These are phyloP conservation scores for Thaumatotibia leucotreta DNA, from an alignment of 1,140 invertebrate species.

Conservation along the genomic window DNA sequence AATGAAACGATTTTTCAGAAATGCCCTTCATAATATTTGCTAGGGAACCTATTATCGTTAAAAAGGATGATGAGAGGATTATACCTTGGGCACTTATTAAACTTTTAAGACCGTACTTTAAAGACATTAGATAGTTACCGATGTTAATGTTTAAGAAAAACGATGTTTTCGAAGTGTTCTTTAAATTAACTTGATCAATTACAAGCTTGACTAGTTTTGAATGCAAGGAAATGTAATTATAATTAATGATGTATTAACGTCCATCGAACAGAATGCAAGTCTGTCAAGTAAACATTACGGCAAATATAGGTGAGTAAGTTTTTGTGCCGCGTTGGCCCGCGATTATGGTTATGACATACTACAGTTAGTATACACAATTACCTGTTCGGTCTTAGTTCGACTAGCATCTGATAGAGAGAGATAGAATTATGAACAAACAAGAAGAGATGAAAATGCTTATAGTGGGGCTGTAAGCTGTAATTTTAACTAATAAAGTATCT, in stretches of 20 bases:
- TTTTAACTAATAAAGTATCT: background rate
- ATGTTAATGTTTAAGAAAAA: no score
- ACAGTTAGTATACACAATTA: conserved; percentile 3
- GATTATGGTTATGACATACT: background rate
- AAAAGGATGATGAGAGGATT: no score
- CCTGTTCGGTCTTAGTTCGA: background rate
- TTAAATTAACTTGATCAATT: no score
- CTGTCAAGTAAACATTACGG: conserved; percentile 4
- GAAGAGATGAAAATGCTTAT: background rate
- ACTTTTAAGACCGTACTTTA: no score
- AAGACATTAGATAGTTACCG: no score
- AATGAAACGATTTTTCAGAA: no score
- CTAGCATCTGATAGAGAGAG: background rate
- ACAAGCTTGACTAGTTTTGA: background rate
- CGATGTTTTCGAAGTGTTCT: no score
- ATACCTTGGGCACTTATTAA: no score
- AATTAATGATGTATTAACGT: background rate
- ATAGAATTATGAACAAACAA: background rate
- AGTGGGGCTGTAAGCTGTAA: no score
- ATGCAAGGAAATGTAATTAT: background rate
- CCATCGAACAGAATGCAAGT: conserved; percentile 8
- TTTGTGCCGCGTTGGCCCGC: background rate
- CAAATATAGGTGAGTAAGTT: conserved; percentile 4
- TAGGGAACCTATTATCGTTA: no score
- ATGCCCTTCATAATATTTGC: no score